These are phyloP conservation scores for Pogonophryne albipinna DNA, from an alignment of 2,797 vertebrate species.

Conservation along the genomic window DNA sequence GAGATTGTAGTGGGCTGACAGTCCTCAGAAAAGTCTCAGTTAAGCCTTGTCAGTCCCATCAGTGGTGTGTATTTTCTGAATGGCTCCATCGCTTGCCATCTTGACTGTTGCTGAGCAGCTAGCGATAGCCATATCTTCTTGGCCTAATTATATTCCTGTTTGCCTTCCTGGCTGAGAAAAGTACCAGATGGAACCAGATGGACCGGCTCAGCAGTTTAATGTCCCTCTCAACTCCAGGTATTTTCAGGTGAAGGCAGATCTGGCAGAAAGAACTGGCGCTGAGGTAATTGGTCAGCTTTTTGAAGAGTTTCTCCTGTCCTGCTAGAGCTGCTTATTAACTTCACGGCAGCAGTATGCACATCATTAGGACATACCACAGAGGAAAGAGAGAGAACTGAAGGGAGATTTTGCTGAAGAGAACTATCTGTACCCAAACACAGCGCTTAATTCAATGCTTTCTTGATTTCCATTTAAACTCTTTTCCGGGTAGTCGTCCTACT, in stretches of 20 bases:
- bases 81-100: slow-evolving; percentile 21
- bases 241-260: slow-evolving; percentile 59
- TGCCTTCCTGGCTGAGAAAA: slow-evolving; percentile 51
- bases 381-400: slow-evolving; percentile 42
- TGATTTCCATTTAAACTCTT: slow-evolving; percentile 47
- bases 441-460: slow-evolving; percentile 35
- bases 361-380: slow-evolving; percentile 64
- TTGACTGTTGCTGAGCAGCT: slow-evolving; percentile 48
- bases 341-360: slow-evolving; percentile 62
- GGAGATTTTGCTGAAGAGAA: slow-evolving; percentile 50
- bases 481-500: slow-evolving; percentile 33
- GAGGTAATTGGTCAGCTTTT: slow-evolving; percentile 68
- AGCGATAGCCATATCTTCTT: slow-evolving; percentile 48
- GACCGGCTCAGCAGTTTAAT: slow-evolving; percentile 74
- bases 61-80: slow-evolving; percentile 22
- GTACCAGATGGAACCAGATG: slow-evolving; percentile 62
- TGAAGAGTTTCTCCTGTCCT: slow-evolving; percentile 45
- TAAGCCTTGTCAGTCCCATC: slow-evolving; percentile 24
- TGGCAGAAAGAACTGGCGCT: slow-evolving; percentile 49
- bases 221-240: slow-evolving; percentile 44
- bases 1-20: slow-evolving; percentile 13
- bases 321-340: slow-evolving; percentile 69
- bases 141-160: slow-evolving; percentile 57
- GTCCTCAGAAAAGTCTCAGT: slow-evolving; percentile 32
- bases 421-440: slow-evolving; percentile 47